Conservation (phyloP, 2,113 vertebrate genomes). For the Mesitornis unicolor region DNA sequence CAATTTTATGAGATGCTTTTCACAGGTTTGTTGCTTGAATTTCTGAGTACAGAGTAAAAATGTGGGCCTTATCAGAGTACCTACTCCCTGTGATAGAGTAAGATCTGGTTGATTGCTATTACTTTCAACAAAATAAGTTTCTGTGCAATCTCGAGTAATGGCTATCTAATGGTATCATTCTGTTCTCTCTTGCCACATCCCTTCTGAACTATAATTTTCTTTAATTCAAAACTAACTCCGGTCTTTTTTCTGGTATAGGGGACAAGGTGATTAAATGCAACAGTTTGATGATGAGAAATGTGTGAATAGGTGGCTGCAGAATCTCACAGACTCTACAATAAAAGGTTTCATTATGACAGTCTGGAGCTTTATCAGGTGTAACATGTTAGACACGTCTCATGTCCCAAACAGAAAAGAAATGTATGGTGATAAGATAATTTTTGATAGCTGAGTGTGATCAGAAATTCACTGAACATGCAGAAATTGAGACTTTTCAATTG, state of each 20-base stretch:
- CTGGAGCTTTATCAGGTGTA: background rate
- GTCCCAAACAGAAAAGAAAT: background rate
- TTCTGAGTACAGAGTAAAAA: background rate
- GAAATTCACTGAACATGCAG: background rate
- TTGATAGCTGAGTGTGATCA: background rate
- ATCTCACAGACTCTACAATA: background rate
- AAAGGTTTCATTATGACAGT: background rate
- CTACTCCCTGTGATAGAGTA: background rate
- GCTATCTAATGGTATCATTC: background rate
- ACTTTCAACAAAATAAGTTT: background rate
- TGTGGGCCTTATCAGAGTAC: background rate
- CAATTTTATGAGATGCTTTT: background rate
- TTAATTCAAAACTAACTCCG: background rate
- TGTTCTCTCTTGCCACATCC: background rate
- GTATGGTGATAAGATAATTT: background rate
- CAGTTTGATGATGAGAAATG: background rate
- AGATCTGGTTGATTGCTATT: background rate
- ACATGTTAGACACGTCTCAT: background rate
- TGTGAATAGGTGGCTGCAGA: background rate
- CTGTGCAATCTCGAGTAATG: background rate
- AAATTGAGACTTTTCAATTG: background rate
- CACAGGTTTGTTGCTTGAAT: background rate
- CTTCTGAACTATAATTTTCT: background rate
- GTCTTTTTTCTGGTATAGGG: background rate
- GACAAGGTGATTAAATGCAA: background rate